Percentiles rank a stretch among this genome's conserved stretches.
These are phyloP conservation scores for Natator depressus DNA, from an alignment of 2,113 vertebrate species.

Conservation along the genomic window DNA sequence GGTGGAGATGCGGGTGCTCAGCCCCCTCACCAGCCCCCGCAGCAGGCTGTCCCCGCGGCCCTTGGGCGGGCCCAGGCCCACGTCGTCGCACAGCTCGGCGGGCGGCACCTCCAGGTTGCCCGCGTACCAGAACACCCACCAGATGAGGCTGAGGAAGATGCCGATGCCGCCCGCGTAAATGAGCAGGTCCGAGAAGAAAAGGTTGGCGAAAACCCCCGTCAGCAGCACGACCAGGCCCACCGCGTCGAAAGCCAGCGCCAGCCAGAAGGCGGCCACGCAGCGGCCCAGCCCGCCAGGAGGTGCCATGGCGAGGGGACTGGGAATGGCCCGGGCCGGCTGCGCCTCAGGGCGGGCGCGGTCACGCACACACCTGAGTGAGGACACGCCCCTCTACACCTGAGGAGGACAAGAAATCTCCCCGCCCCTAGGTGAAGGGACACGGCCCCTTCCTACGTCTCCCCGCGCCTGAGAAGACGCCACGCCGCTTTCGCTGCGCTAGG, in stretches of 20 bases:
- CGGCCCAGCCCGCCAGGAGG: conserved; percentile 77
- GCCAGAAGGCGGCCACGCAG: conserved; percentile 89
- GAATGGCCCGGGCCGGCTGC: not conserved
- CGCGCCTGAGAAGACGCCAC: not conserved
- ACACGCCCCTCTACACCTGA: conserved; percentile 30
- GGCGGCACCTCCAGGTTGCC: conserved; percentile 90
- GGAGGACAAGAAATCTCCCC: not conserved
- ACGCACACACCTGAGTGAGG: not conserved
- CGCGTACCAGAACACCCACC: conserved; percentile 96
- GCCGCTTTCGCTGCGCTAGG: not conserved
- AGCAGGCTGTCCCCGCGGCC: conserved; percentile 21
- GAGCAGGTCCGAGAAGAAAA: conserved; percentile 85
- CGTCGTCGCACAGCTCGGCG: conserved; percentile 77
- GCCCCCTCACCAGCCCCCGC: conserved; percentile 39
- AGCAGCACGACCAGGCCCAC: conserved; percentile 84
- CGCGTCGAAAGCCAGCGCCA: conserved; percentile 87
- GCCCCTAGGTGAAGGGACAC: not conserved
- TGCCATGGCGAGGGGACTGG: not conserved
- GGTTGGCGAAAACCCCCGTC: conserved; percentile 83
- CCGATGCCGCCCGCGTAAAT: conserved; percentile 88
- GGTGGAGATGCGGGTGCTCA: conserved; percentile 69
- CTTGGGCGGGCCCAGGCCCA: conserved; percentile 64
- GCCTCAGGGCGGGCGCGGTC: not conserved
- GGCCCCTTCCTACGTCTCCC: not conserved
- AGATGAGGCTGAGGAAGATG: conserved; percentile 92